phyloP scores from a whole-genome alignment of 2,113 vertebrate species.

The Larimichthys polyactis region DNA sequence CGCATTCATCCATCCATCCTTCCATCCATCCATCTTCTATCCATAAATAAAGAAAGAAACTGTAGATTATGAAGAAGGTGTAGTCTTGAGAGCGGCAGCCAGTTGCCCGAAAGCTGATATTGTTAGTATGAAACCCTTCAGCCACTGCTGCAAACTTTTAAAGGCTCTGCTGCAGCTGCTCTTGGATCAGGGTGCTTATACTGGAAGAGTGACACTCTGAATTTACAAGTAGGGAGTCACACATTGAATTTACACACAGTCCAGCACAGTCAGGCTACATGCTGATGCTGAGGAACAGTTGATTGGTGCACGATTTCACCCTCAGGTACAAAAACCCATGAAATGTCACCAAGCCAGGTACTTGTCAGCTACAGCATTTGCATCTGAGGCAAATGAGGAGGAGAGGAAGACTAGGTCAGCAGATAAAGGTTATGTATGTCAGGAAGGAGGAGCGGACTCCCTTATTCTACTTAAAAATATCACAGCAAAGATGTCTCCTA shows the following conservation, averaged over 20 bases:
- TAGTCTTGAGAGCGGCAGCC: neutral
- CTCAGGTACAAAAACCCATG: constrained; percentile 25
- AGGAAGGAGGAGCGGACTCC: constrained; percentile 20
- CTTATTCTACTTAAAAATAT: constrained; percentile 1
- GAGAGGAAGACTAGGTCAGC: constrained; percentile 40
- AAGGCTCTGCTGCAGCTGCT: constrained; percentile 25
- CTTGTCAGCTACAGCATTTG: constrained; percentile 37
- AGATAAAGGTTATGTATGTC: constrained; percentile 40
- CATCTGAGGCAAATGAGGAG: constrained; percentile 52
- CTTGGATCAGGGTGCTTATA: constrained; percentile 3
- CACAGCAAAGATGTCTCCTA: constrained; percentile 3
- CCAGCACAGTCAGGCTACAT: constrained; percentile 13
- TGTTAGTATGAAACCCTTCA: constrained; percentile 39
- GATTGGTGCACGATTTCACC: constrained; percentile 12
- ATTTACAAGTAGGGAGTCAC: constrained; percentile 45
- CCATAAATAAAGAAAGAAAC: constrained; percentile 1
- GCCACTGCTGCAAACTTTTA: constrained; percentile 33
- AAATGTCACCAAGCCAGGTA: constrained; percentile 27
- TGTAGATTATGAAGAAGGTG: constrained; percentile 14
- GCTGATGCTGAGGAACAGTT: constrained; percentile 18
- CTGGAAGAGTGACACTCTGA: constrained; percentile 23
- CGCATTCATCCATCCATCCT: constrained; percentile 39
- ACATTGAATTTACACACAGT: constrained; percentile 5
- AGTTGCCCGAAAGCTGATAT: constrained; percentile 11
- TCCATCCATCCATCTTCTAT: constrained; percentile 9